These are phyloP conservation scores for Acanthosoma haemorrhoidale DNA, from an alignment of 2,888 invertebrate species.

Conservation along the genomic window DNA sequence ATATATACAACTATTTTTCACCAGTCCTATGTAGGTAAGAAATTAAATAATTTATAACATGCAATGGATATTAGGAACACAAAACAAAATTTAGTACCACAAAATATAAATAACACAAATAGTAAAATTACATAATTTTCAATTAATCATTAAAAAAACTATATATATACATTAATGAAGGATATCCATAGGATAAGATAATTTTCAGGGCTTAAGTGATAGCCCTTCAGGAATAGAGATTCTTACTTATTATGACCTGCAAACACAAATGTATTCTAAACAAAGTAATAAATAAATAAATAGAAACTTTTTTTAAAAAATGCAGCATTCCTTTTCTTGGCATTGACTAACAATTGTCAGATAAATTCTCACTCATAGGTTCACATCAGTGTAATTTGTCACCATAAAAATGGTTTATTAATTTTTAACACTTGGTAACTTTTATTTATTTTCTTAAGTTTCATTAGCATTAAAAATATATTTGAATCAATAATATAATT, in stretches of 20 bases:
- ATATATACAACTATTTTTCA: no score
- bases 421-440: not conserved
- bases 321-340: not conserved
- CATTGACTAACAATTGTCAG: no score
- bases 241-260: not conserved
- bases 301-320: not conserved
- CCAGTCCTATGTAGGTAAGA: no score
- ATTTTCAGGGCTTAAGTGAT: conserved; percentile 7
- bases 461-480: no score
- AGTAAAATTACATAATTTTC: conserved; percentile 9
- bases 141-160: not conserved
- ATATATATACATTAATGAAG: not conserved
- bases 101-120: not conserved
- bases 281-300: not conserved
- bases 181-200: conserved; percentile 27
- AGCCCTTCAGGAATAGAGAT: conserved; percentile 22
- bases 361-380: not conserved
- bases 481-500: no score
- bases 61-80: no score
- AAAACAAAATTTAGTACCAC: not conserved
- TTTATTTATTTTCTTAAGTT: not conserved
- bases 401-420: not conserved
- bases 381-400: not conserved
- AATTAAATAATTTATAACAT: no score
- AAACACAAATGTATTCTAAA: not conserved